Evolutionary conservation across 2,888 invertebrate genomes (phyloP), one percentile per base, ranked within the genome.

Genomic region (Eupithecia dodoneata): DNA sequence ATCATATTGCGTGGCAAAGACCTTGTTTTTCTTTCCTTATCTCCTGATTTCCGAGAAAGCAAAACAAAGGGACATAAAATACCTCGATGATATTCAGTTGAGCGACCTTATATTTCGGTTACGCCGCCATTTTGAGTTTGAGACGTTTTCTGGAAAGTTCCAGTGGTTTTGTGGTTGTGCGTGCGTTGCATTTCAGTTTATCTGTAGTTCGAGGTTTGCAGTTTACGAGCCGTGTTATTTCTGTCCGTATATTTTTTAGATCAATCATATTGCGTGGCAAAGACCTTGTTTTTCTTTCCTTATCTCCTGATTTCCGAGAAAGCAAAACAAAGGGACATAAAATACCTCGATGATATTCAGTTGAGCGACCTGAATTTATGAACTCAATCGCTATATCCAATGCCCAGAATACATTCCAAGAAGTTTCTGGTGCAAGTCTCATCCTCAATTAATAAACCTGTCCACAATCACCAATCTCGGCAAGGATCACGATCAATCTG

Each of bases 111-210:
- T 45, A 76, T 73, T 74, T 82, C 73, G 44, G 76, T 75, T 74
- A 77, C 72, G 73, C 65, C 79, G 83, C 82, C 80, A 81, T 81
- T 82, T 82, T 80, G 76, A 76, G 75, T 71, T 66, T 13, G 75
- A 41, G 81, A 73, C 81, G 81, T 49, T 42, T 80, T 82, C 86
- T 86, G 87, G 88, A 89, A 86, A 75, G 76, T 86, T 89, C 88
- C 85, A 84, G 81, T 76, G 44, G 78, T 76, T 81, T 80, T 78
- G n/a, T 83, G 84, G 83, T 81, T 84, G 76, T 79, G 76, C 77
- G 77, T 77, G 76, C 77, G 77, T 77, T 71, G 79, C 77, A 63
- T 79, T 30, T 83, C 18, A 81, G 75, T 73, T 75, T 13, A 66
- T 45, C 67, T 73, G 67, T 77, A 73, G 74, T 79, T 80, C 78